Evolutionary conservation across 2,797 vertebrate species (phyloP).

Genomic region (Characodon lateralis): DNA sequence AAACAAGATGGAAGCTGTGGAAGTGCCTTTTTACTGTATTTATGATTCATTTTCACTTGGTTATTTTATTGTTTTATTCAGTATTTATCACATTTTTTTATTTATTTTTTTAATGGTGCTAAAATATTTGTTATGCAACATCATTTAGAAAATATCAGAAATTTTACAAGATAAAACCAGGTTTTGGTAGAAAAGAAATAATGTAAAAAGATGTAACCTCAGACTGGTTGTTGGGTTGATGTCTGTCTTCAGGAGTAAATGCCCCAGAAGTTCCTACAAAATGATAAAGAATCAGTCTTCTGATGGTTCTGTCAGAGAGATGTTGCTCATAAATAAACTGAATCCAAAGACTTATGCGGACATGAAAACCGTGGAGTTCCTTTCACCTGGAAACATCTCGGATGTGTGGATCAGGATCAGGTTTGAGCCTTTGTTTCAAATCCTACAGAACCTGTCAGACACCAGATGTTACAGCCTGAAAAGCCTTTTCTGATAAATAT

Average conservation of each 20-base stretch:
- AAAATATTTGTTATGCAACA: constrained; percentile 69
- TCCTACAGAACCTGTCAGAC: not conserved
- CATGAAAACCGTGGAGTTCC: not conserved
- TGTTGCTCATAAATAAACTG: not conserved
- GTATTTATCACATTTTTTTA: not conserved
- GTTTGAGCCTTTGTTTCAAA: not conserved
- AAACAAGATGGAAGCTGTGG: constrained; percentile 21
- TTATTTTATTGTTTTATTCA: constrained; percentile 7
- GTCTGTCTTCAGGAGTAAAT: not conserved
- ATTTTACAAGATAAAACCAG: constrained; percentile 1
- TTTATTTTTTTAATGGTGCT: constrained; percentile 78
- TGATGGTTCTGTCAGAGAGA: not conserved
- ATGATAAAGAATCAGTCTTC: not conserved
- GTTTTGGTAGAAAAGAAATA: not conserved
- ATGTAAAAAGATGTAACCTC: not conserved
- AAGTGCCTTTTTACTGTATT: constrained; percentile 86
- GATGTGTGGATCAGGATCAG: not conserved
- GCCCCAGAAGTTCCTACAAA: not conserved
- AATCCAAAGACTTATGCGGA: not conserved
- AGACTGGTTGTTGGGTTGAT: not conserved
- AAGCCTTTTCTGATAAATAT: not conserved
- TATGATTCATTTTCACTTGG: constrained; percentile 40
- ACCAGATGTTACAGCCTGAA: not conserved
- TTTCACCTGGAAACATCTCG: not conserved
- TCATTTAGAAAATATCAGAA: constrained; percentile 58